A percentile compares a stretch with the other conserved stretches of the same genome.
Conservation (phyloP, 1,140 invertebrate genomes). For the Microplitis mediator region DNA sequence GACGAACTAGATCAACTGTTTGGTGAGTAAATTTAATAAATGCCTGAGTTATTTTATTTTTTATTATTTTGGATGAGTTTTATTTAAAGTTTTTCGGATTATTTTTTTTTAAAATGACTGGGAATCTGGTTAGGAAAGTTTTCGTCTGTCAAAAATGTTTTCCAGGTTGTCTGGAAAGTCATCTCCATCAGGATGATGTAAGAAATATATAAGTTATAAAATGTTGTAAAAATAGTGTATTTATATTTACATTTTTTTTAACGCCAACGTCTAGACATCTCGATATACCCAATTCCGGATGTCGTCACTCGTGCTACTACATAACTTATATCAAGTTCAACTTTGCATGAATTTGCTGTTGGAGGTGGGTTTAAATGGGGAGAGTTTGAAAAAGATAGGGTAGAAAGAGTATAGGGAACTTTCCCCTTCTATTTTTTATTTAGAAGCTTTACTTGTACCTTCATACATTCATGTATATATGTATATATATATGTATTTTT, state of each 20-base stretch:
- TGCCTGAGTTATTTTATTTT: too few species aligned
- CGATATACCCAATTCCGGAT: constrained; percentile 28
- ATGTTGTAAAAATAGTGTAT: constrained; percentile 26
- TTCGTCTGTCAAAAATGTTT: too few species aligned
- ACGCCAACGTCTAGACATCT: constrained; percentile 24
- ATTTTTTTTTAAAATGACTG: too few species aligned
- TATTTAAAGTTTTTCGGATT: too few species aligned
- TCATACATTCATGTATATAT: neutral
- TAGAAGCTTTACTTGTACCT: neutral
- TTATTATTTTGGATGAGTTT: too few species aligned
- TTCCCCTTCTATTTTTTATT: constrained; percentile 1
- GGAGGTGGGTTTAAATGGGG: neutral
- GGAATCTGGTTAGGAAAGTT: too few species aligned
- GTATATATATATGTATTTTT: neutral
- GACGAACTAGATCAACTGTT: too few species aligned
- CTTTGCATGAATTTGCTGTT: constrained; percentile 1
- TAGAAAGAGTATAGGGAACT: neutral
- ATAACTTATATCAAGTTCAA: constrained; percentile 33
- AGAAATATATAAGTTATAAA: neutral
- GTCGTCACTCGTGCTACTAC: constrained; percentile 24
- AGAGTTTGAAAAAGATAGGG: neutral
- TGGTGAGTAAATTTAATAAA: too few species aligned
- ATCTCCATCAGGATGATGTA: too few species aligned
- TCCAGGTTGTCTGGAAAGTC: too few species aligned
- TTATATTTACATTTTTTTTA: neutral